These are phyloP conservation scores for Philhelius pedissequus DNA, from an alignment of 2,888 invertebrate genomes.

Conservation along the genomic window DNA sequence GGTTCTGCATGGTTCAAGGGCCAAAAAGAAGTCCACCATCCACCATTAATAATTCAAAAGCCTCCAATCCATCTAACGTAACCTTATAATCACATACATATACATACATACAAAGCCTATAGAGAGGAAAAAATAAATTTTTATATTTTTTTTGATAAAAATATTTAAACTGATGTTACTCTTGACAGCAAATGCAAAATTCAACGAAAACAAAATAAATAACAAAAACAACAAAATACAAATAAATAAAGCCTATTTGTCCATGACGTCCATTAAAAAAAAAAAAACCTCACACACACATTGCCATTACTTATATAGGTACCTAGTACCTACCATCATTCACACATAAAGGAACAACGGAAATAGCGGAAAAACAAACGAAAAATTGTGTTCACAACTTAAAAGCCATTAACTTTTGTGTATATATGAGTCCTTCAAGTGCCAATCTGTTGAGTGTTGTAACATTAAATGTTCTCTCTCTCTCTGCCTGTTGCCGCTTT, in stretches of 20 bases:
- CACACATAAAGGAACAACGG: slow-evolving; percentile 25
- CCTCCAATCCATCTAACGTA: background rate
- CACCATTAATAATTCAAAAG: background rate
- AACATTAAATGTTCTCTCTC: slow-evolving; percentile 49
- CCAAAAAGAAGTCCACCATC: background rate
- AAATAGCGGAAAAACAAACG: slow-evolving; percentile 24
- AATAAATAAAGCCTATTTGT: slow-evolving; percentile 3
- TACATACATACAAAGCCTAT: background rate
- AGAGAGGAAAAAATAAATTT: background rate
- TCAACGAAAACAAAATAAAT: background rate
- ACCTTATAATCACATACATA: too few relatives aligned
- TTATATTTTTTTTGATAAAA: background rate
- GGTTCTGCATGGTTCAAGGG: background rate
- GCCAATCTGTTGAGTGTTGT: slow-evolving; percentile 67
- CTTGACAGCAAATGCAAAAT: slow-evolving; percentile 20
- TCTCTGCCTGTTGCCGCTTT: slow-evolving; percentile 36
- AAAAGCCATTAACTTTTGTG: slow-evolving; percentile 65
- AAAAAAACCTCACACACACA: background rate
- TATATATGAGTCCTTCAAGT: slow-evolving; percentile 63
- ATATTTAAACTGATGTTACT: slow-evolving; percentile 18
- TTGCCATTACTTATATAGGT: background rate
- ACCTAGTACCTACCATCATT: background rate
- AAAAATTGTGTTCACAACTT: slow-evolving; percentile 53
- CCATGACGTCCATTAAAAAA: slow-evolving; percentile 41
- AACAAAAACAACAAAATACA: background rate